These are phyloP conservation scores for Cyprinus carpio DNA, from an alignment of 2,113 vertebrate genomes.

Conservation along the genomic window DNA sequence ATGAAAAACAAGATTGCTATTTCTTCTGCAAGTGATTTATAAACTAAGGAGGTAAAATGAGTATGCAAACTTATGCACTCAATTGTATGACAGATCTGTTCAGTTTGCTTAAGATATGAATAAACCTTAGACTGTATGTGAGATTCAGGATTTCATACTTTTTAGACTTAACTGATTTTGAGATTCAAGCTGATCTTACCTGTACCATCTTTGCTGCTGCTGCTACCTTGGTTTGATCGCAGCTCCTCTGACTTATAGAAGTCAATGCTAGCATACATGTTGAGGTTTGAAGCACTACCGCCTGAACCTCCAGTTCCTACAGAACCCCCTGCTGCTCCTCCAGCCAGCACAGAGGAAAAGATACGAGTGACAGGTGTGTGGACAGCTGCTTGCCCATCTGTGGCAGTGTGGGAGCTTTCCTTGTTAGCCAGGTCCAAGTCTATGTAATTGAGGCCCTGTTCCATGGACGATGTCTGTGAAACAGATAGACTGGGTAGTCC, in stretches of 20 bases:
- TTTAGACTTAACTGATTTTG: neutral
- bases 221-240: slow-evolving; percentile 65
- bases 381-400: slow-evolving; percentile 66
- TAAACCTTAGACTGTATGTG: neutral
- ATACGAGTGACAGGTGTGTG: slow-evolving; percentile 68
- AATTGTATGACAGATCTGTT: neutral
- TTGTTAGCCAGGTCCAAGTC: slow-evolving; percentile 82
- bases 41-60: neutral
- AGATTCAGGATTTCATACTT: neutral
- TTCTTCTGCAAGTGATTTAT: neutral
- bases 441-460: slow-evolving; percentile 83
- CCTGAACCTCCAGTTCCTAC: slow-evolving; percentile 55
- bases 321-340: slow-evolving; percentile 57
- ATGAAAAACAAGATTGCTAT: neutral
- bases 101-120: neutral
- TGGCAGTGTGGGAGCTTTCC: slow-evolving; percentile 65
- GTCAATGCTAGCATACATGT: slow-evolving; percentile 81
- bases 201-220: slow-evolving; percentile 70
- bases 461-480: slow-evolving; percentile 65
- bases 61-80: neutral
- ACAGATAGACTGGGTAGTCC: slow-evolving; percentile 59
- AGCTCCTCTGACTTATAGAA: slow-evolving; percentile 80
- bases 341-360: slow-evolving; percentile 66
- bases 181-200: slow-evolving; percentile 62
- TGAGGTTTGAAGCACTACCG: slow-evolving; percentile 64